Evolutionary conservation across 2,113 vertebrate species (phyloP), one percentile per base, ranked within the genome.

Genomic region (Carlito syrichta): DNA sequence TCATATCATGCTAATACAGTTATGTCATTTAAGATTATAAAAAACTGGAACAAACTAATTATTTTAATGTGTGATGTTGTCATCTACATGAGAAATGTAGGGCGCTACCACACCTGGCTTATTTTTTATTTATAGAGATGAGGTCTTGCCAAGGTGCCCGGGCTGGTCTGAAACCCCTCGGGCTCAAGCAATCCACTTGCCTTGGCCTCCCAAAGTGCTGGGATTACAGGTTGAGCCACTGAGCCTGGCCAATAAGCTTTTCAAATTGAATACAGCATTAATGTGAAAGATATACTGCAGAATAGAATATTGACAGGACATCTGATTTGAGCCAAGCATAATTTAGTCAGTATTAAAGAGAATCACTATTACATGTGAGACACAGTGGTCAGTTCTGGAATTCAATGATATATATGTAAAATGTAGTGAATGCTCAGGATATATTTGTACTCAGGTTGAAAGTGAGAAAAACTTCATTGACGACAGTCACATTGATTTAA

Each of bases 401-500:
- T 94, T 91, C 52, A 87, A 73, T 54, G 30, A 84, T 8, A 2
- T 83, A 94, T 73, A 95, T 77, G 62, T 54, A 82, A 93, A 95
- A 93, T 86, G 25, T 52, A 69, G 10, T 32, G 13, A 5, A 63
- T 17, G 19, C 52, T 63, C 43, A 62, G 11, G 89, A 66, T 40
- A 93, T 86, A 86, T 6, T 85, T 92, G 25, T 32, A 93, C 38
- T 78, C 35, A 1, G 8, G 30, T 2, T 88, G 45, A 76, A 95
- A 92, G 5, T 89, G 43, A 78, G 62, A 90, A 93, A 96, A 4
- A 91, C 56, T 95, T 95, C 68, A 95, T 6, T 82, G 48, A 87
- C 22, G 54, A 77, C 6, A 2, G 43, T 14, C 32, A 86, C 8
- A 86, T 0, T 91, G 60, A 50, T 35, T 83, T 87, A 50, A 88